phyloP scores from a whole-genome alignment of 2,888 invertebrate species.

The Scaptomyza polygonia region DNA sequence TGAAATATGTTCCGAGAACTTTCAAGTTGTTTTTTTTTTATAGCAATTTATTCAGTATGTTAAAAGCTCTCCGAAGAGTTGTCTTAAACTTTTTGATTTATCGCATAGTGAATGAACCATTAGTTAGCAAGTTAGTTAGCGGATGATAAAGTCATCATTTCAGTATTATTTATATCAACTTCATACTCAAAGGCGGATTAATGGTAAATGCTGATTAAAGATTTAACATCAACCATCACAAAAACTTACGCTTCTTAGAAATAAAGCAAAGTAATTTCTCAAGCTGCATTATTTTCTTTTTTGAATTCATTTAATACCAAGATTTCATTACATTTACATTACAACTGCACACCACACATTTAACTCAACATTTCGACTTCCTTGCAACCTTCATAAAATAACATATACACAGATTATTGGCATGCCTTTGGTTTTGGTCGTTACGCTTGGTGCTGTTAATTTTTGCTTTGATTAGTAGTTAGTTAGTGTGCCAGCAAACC shows the following conservation, averaged over 20 bases:
- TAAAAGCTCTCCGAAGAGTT: slow-evolving; percentile 1
- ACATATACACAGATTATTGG: slow-evolving; percentile 16
- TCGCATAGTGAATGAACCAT: background rate
- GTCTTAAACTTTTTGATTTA: background rate
- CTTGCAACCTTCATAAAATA: slow-evolving; percentile 6
- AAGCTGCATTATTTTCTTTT: background rate
- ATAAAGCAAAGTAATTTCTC: background rate
- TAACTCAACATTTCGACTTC: background rate
- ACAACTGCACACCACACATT: background rate
- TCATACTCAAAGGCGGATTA: background rate
- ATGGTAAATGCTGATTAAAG: background rate
- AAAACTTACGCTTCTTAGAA: background rate
- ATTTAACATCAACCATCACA: background rate
- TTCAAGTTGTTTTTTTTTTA: background rate
- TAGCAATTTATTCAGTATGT: slow-evolving; percentile 2
- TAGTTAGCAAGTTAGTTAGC: no score
- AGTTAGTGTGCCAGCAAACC: slow-evolving; percentile 46
- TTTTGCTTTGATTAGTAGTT: slow-evolving; percentile 58
- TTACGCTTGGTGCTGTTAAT: slow-evolving; percentile 31
- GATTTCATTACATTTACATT: background rate
- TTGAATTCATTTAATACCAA: background rate
- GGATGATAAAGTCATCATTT: background rate
- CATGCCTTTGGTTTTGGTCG: slow-evolving; percentile 57
- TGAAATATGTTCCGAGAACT: slow-evolving; percentile 1
- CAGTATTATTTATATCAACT: background rate